A percentile compares a stretch with the other conserved stretches of the same genome.
phyloP scores from a whole-genome alignment of 2,888 invertebrate genomes.

The Malthinus seriepunctatus region DNA sequence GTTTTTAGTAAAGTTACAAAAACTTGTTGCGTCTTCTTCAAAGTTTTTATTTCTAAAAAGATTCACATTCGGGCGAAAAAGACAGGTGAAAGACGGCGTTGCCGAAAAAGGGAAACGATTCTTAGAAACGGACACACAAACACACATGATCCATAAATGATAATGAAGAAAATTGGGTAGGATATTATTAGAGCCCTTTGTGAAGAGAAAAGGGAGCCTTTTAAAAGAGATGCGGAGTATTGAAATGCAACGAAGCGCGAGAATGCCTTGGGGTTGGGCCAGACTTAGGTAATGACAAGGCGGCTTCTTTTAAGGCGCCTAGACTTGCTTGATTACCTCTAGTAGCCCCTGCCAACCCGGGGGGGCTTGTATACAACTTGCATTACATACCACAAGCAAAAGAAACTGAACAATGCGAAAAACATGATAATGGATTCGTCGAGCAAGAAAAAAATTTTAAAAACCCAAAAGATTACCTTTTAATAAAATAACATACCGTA shows the following conservation, averaged over 20 bases:
- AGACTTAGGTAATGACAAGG: constrained; percentile 40
- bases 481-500: not conserved
- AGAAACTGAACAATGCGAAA: constrained; percentile 18
- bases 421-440: constrained; percentile 6
- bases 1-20: constrained; percentile 16
- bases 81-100: constrained; percentile 10
- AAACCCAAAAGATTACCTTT: not conserved
- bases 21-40: constrained; percentile 11
- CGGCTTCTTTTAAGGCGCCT: constrained; percentile 43
- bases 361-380: constrained; percentile 30
- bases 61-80: not conserved
- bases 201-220: not conserved
- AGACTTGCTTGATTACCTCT: constrained; percentile 36
- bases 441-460: not conserved
- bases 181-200: constrained; percentile 17
- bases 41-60: not conserved
- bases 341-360: constrained; percentile 31
- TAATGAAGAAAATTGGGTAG: constrained; percentile 10
- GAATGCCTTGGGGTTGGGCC: constrained; percentile 28
- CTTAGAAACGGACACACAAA: constrained; percentile 4
- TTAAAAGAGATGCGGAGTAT: not conserved
- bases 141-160: constrained; percentile 9
- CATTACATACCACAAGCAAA: constrained; percentile 27
- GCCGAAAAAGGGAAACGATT: constrained; percentile 3
- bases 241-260: constrained; percentile 11